A percentile compares a stretch with the other conserved stretches of the same genome.
Evolutionary conservation across 2,113 vertebrate species (phyloP).

Genomic region (Glareola pratincola): DNA sequence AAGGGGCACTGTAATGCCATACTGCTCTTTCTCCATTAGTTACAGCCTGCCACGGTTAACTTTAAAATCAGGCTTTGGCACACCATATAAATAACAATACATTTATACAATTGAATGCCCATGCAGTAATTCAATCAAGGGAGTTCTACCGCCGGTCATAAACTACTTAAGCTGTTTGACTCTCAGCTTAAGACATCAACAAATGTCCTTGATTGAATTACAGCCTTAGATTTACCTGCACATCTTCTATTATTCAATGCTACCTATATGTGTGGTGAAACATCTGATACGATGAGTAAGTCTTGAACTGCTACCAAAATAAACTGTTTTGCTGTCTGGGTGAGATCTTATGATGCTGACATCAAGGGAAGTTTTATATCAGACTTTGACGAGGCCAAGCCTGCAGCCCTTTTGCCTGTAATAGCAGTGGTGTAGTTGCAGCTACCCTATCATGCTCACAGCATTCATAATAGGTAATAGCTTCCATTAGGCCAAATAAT

Average conservation of each 20-base stretch:
- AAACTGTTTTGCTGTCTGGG: background rate
- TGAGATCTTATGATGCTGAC: background rate
- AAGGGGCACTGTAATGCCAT: background rate
- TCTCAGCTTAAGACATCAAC: constrained; percentile 29
- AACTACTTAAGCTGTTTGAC: constrained; percentile 33
- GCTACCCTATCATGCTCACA: background rate
- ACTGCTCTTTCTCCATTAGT: constrained; percentile 32
- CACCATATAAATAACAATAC: constrained; percentile 48
- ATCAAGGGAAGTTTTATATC: background rate
- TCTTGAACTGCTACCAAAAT: background rate
- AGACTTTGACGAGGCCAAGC: rapidly evolving
- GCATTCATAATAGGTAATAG: background rate
- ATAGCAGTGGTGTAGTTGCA: background rate
- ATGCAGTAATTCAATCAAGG: constrained; percentile 44
- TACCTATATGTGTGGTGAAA: background rate
- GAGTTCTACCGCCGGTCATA: constrained; percentile 23
- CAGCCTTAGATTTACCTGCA: constrained; percentile 3
- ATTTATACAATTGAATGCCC: constrained; percentile 50
- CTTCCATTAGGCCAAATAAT: background rate
- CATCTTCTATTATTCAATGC: background rate
- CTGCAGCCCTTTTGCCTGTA: background rate
- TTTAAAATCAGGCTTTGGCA: constrained; percentile 27
- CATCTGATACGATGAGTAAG: background rate
- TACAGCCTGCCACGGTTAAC: constrained; percentile 2
- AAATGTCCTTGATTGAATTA: constrained; percentile 29